phyloP scores from a whole-genome alignment of 1,140 invertebrate species.

The Halotydeus destructor region DNA sequence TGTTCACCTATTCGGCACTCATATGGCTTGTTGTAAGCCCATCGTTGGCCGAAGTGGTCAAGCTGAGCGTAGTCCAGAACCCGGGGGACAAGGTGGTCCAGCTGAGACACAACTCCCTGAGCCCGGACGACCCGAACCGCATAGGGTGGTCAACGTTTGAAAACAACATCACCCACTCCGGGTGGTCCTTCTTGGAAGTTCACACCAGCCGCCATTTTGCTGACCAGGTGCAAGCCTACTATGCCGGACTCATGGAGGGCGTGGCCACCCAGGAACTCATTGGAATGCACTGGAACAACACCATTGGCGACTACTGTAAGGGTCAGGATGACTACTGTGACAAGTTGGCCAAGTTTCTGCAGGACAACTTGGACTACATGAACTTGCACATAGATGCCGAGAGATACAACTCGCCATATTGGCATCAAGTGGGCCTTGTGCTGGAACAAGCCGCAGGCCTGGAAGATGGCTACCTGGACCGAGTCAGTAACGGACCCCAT shows the following conservation, averaged over 20 bases:
- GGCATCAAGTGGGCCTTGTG: slow-evolving; percentile 44
- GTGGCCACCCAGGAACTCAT: slow-evolving; percentile 56
- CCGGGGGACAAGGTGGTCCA: too few relatives aligned
- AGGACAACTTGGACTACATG: slow-evolving; percentile 39
- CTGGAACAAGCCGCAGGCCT: slow-evolving; percentile 30
- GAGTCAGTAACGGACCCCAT: background rate
- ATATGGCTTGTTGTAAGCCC: too few relatives aligned
- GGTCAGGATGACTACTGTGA: slow-evolving; percentile 41
- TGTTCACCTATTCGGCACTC: too few relatives aligned
- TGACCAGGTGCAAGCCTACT: slow-evolving; percentile 51
- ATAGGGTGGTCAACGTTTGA: too few relatives aligned
- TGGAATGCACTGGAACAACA: slow-evolving; percentile 54
- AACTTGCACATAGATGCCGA: slow-evolving; percentile 31
- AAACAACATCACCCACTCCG: too few relatives aligned
- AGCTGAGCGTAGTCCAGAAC: too few relatives aligned
- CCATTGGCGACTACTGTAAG: slow-evolving; percentile 42
- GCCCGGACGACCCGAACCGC: too few relatives aligned
- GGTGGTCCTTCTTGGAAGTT: slow-evolving; percentile 57
- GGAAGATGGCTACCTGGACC: slow-evolving; percentile 25
- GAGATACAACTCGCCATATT: slow-evolving; percentile 38
- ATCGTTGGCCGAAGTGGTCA: too few relatives aligned
- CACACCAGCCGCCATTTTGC: slow-evolving; percentile 41
- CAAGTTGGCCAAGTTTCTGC: slow-evolving; percentile 39
- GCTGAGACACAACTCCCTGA: too few relatives aligned
- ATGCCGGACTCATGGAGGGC: slow-evolving; percentile 64